Base-by-base conservation (phyloP, 1,140 invertebrate species). In the Apis mellifera region DNA sequence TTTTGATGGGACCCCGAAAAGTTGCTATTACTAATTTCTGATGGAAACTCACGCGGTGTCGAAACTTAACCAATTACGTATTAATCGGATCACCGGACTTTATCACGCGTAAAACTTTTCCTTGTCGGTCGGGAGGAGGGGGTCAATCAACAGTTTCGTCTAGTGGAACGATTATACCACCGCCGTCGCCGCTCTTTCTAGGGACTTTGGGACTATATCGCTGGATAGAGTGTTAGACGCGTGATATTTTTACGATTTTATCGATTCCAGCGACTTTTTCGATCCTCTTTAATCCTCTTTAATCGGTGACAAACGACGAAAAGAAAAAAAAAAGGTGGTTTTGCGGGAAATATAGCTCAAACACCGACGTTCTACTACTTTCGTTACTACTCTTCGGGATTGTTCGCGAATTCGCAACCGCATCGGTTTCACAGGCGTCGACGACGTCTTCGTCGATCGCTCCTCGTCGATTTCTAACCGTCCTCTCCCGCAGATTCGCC, bases 51-150 rank as follows among this genome's bases (percentile, higher is more conserved):
- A 48, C 71, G 52, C 71, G 52, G 62, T 81, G 64, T 76, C 79
- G 72, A 81, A 81, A 81, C 79, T 81, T 81, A 81, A 81, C 71
- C 79, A 81, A 81, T 81, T 81, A 81, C 79, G 72, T 76, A 71
- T 59, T 81, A 81, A 81, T 81, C 79, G 79, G 79, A 81, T 81
- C 72, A 81, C 19, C n/a, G 72, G 79, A 76, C 79, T 76, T 68
- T 76, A 66, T 76, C 71, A 64, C 72, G 72, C 72, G 62, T 75
- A 50, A 68, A 81, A 76, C 72, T 76, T 81, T 76, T 81, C 65
- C 62, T 42, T 7, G 32, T 12, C 52, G 32, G 32, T 7, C 2
- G 32, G 32, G 23, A n/a, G 77, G 68, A 21, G 32, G 71, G 52
- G 52, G 68, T 55, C 71, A 62, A 79, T 79, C 55, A 70, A 50